Conservation (phyloP, 2,888 invertebrate species). For the Pilophorus perplexus region DNA sequence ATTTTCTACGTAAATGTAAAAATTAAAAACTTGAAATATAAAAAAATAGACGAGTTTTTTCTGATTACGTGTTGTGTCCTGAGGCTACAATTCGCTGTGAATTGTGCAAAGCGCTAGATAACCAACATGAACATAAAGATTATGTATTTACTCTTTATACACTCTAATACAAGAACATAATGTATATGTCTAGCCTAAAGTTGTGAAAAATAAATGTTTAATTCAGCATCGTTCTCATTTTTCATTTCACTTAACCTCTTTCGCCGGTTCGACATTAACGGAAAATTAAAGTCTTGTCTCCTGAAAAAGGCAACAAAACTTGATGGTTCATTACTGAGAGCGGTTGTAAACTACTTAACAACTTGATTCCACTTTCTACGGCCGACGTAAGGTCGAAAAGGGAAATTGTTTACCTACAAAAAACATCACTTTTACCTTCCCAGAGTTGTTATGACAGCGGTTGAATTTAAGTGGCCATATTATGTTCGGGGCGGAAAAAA, state of each 20-base stretch:
- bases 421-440: no score
- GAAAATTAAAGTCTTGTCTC: no score
- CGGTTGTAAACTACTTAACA: no score
- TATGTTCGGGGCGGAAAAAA: no score
- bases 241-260: conserved; percentile 8
- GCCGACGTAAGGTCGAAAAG: no score
- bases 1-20: conserved; percentile 35
- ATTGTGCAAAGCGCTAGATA: conserved; percentile 16
- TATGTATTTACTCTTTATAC: conserved; percentile 23
- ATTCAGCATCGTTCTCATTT: conserved; percentile 34
- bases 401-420: no score
- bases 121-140: not conserved
- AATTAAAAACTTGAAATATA: conserved; percentile 17
- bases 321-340: no score
- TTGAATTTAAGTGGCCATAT: no score
- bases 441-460: no score
- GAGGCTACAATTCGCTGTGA: conserved; percentile 16
- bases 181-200: conserved; percentile 39
- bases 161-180: conserved; percentile 23
- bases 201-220: conserved; percentile 37
- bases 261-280: no score
- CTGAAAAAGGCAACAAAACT: no score
- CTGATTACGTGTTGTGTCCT: conserved; percentile 11
- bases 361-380: no score
- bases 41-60: not conserved